phyloP scores from a whole-genome alignment of 2,888 invertebrate genomes.

The Amphipoea lucens region DNA sequence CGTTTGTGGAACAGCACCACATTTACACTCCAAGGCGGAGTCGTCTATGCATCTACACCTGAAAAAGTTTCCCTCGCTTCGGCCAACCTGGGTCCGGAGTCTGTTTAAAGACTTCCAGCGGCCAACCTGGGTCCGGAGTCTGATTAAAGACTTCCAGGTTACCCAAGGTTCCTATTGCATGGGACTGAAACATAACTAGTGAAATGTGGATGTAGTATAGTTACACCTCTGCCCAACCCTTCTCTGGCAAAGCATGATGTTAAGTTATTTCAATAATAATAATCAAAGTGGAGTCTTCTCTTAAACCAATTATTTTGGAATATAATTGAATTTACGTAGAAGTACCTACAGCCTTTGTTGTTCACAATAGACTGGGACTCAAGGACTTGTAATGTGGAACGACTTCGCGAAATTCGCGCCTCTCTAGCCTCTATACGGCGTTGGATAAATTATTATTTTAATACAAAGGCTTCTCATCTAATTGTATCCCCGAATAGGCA shows the following conservation, averaged over 20 bases:
- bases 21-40: too few species aligned
- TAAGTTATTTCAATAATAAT: slow-evolving; percentile 21
- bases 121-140: too few species aligned
- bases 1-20: too few species aligned
- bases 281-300: not conserved
- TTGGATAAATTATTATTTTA: slow-evolving; percentile 20
- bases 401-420: slow-evolving; percentile 10
- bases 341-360: slow-evolving; percentile 6
- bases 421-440: not conserved
- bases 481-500: not conserved
- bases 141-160: too few species aligned
- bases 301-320: slow-evolving; percentile 30
- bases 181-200: too few species aligned
- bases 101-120: too few species aligned
- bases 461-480: not conserved
- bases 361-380: slow-evolving; percentile 4
- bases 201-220: too few species aligned
- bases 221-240: not conserved
- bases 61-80: too few species aligned
- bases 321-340: slow-evolving; percentile 26
- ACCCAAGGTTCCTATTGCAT: too few species aligned
- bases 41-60: too few species aligned
- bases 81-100: too few species aligned
- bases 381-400: slow-evolving; percentile 31
- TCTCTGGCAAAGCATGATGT: not conserved